These are phyloP conservation scores for Tetramorium parvispinum DNA, from an alignment of 1,140 invertebrate species.

Conservation along the genomic window DNA sequence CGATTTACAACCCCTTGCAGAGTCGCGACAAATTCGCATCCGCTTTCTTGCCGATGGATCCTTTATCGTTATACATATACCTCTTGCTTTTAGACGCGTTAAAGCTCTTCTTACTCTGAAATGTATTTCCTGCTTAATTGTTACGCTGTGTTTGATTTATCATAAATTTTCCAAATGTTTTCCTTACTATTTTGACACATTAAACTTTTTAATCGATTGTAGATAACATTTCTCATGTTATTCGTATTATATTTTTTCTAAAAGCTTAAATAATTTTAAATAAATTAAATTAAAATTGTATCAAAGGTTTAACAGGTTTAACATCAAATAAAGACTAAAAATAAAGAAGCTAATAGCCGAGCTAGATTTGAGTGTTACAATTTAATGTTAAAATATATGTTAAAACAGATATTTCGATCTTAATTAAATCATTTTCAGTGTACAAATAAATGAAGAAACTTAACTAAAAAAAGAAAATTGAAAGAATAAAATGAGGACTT, in stretches of 20 bases:
- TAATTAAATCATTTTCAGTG: no score
- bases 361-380: no score
- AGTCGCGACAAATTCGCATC: neutral
- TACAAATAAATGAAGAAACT: no score
- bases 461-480: no score
- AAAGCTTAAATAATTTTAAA: neutral
- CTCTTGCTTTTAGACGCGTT: neutral
- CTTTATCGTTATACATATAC: slow-evolving; percentile 5
- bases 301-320: no score
- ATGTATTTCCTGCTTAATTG: neutral
- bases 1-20: neutral
- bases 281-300: no score
- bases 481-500: no score
- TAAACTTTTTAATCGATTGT: neutral
- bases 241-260: neutral
- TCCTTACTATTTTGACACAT: neutral
- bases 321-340: no score
- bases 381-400: no score
- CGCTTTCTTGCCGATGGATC: neutral
- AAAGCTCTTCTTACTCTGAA: neutral
- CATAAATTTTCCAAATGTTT: neutral
- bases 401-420: no score
- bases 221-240: neutral
- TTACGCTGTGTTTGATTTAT: neutral
- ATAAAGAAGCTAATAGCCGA: no score